phyloP scores from a whole-genome alignment of 2,113 vertebrate species.

The Ia io region DNA sequence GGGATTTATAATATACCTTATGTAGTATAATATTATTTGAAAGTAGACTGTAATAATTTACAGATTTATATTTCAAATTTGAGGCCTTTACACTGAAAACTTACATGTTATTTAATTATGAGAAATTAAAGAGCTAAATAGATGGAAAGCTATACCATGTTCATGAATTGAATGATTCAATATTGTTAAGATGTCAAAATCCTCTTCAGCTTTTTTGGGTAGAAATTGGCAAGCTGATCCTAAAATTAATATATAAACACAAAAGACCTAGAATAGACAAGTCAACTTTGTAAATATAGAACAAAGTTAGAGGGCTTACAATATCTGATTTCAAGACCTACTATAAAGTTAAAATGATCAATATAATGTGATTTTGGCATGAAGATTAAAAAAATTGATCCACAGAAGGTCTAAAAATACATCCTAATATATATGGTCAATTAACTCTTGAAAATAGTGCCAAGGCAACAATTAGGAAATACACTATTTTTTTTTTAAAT shows the following conservation, averaged over 20 bases:
- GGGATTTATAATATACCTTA: neutral
- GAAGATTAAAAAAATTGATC: neutral
- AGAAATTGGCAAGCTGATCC: neutral
- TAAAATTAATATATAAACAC: neutral
- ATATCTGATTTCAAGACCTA: neutral
- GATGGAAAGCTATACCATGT: neutral
- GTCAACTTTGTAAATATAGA: neutral
- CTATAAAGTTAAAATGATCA: neutral
- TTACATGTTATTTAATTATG: neutral
- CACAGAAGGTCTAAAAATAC: conserved; percentile 9
- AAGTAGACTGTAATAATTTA: neutral
- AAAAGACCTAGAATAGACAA: neutral
- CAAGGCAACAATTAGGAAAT: conserved; percentile 16
- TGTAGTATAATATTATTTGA: neutral
- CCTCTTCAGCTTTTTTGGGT: neutral
- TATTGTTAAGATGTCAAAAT: conserved; percentile 26
- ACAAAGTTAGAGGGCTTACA: neutral
- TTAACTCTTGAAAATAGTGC: neutral
- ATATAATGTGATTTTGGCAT: neutral
- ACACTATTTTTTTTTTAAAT: neutral
- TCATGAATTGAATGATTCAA: neutral
- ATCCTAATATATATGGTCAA: neutral
- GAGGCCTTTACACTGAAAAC: neutral
- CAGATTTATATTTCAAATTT: neutral
- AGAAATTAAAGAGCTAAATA: neutral